Evolutionary conservation across 2,888 invertebrate species (phyloP).

Genomic region (Tridacna gigas): DNA sequence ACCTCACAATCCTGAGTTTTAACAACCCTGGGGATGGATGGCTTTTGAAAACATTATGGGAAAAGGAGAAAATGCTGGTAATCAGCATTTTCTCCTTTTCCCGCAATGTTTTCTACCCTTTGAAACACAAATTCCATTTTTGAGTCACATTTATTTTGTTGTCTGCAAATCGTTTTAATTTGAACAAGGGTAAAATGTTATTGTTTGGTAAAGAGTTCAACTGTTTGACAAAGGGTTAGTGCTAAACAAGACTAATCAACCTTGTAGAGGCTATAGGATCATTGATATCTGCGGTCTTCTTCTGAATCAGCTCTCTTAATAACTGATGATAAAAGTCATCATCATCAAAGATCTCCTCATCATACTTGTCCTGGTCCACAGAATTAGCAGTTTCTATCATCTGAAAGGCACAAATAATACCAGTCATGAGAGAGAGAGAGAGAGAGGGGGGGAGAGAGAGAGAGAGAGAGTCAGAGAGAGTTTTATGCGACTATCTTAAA

Average conservation of each 20-base stretch:
- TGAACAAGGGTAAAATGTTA: too few relatives aligned
- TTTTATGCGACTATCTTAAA: too few relatives aligned
- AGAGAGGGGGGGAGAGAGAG: too few relatives aligned
- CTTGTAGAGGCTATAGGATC: conserved; percentile 93
- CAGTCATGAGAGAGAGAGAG: too few relatives aligned
- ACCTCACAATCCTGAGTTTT: too few relatives aligned
- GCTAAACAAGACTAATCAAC: conserved; percentile 65
- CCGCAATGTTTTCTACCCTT: neutral
- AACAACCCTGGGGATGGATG: too few relatives aligned
- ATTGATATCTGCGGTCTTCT: conserved; percentile 92
- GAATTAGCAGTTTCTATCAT: neutral
- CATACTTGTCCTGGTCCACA: conserved; percentile 86
- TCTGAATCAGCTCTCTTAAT: conserved; percentile 95
- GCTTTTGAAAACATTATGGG: neutral
- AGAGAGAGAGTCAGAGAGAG: too few relatives aligned
- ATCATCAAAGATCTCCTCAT: conserved; percentile 96
- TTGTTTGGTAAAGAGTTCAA: too few relatives aligned
- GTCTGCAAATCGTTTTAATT: too few relatives aligned
- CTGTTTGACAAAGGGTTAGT: too few relatives aligned
- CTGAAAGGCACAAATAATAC: neutral
- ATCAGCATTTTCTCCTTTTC: neutral
- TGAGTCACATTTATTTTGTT: too few relatives aligned
- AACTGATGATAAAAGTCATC: conserved; percentile 98
- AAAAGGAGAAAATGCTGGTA: neutral
- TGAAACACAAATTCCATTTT: too few relatives aligned